These are phyloP conservation scores for Clanis bilineata DNA, from an alignment of 2,888 invertebrate genomes.

Conservation along the genomic window DNA sequence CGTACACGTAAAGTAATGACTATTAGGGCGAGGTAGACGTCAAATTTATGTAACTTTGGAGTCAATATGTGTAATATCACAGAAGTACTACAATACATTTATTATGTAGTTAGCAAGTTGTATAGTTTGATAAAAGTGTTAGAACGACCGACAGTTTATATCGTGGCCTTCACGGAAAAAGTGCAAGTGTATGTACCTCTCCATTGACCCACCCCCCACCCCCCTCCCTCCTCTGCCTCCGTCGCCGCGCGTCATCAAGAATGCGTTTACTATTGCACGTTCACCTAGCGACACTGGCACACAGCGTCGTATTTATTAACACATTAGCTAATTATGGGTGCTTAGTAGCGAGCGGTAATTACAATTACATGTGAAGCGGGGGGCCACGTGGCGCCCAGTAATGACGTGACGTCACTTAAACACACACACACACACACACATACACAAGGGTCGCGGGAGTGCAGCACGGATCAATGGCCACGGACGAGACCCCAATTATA, in stretches of 20 bases:
- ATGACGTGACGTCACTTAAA: conserved; percentile 5
- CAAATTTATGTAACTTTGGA: too few relatives aligned
- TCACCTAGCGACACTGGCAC: background rate
- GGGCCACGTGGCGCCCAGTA: conserved; percentile 7
- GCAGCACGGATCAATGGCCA: background rate
- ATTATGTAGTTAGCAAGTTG: too few relatives aligned
- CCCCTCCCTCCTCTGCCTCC: background rate
- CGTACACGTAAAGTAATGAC: too few relatives aligned
- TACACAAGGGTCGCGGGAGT: background rate
- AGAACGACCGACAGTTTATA: background rate
- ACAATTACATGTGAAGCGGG: conserved; percentile 11
- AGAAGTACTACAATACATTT: background rate
- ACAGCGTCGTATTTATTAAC: background rate
- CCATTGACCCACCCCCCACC: background rate
- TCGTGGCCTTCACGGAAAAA: background rate
- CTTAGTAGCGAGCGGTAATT: conserved; percentile 3
- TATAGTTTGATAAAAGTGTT: background rate
- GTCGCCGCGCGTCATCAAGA: background rate
- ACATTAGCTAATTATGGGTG: conserved; percentile 7
- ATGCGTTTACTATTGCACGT: background rate
- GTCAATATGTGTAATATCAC: too few relatives aligned
- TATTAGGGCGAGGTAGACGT: too few relatives aligned
- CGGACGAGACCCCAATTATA: background rate
- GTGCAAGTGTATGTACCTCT: background rate
- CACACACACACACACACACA: conserved; percentile 1